These are phyloP conservation scores for Corvus cornix DNA, from an alignment of 2,113 vertebrate genomes.

Conservation along the genomic window DNA sequence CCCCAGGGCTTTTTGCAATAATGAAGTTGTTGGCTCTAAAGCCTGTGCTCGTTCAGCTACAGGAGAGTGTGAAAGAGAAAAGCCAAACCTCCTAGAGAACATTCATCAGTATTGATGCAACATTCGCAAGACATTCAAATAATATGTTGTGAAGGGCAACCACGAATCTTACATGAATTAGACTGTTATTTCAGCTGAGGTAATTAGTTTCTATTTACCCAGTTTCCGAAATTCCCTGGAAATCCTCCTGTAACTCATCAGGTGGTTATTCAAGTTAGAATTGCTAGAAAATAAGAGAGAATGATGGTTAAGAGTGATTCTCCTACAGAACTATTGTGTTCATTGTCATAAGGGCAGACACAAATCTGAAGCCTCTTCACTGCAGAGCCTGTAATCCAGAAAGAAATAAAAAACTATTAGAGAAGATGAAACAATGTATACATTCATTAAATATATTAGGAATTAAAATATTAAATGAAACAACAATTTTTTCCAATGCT, in stretches of 20 bases:
- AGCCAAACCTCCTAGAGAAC: background rate
- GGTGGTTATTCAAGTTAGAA: background rate
- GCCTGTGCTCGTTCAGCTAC: background rate
- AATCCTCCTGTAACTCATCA: background rate
- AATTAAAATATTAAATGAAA: slow-evolving; percentile 21
- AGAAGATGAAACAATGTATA: background rate
- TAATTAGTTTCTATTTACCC: background rate
- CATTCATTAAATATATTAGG: background rate
- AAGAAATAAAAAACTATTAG: background rate
- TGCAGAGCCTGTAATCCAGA: background rate
- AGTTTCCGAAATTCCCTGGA: background rate
- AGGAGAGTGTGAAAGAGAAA: slow-evolving; percentile 18
- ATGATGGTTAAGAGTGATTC: background rate
- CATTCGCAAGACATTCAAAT: background rate
- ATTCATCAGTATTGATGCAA: background rate
- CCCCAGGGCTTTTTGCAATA: background rate
- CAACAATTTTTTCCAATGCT: background rate
- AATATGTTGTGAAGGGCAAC: background rate
- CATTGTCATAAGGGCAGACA: background rate
- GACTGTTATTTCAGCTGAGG: background rate
- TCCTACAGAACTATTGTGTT: background rate
- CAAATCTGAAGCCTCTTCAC: background rate
- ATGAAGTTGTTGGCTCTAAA: slow-evolving; percentile 4
- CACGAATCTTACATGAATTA: background rate
- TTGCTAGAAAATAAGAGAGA: background rate